A percentile compares a stretch with the other conserved stretches of the same genome.
Evolutionary conservation across 2,888 invertebrate genomes (phyloP).

Genomic region (Clunio marinus): DNA sequence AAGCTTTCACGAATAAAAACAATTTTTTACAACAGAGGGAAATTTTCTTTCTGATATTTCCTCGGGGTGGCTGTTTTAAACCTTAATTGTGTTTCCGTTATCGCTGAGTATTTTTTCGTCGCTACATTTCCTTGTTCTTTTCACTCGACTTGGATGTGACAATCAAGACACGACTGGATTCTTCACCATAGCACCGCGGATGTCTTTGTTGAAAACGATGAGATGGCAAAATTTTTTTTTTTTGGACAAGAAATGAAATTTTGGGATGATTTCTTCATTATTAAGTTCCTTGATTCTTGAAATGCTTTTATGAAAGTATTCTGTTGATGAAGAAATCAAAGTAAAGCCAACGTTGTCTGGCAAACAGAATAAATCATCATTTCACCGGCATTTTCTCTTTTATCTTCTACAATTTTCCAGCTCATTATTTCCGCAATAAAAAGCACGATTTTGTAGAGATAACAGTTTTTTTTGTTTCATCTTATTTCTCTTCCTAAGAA

Average conservation of each 20-base stretch:
- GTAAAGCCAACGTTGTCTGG: not conserved
- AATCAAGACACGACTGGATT: not conserved
- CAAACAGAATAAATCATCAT: constrained; percentile 14
- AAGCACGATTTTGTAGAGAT: not conserved
- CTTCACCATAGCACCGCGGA: no score
- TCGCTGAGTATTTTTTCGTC: not conserved
- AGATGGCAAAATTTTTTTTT: no score
- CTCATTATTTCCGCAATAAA: not conserved
- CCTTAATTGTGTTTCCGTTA: constrained; percentile 13
- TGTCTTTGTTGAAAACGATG: no score
- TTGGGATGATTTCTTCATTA: no score
- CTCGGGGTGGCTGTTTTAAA: not conserved
- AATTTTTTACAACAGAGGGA: no score
- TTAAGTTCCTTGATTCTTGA: no score
- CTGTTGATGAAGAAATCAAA: not conserved
- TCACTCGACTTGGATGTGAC: not conserved
- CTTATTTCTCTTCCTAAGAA: no score
- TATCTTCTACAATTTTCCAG: constrained; percentile 3
- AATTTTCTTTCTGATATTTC: no score
- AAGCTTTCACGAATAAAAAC: no score
- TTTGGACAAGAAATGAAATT: no score
- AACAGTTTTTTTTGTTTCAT: not conserved
- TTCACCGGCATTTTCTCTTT: not conserved
- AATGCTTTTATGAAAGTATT: no score
- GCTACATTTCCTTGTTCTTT: no score